Base-by-base conservation (phyloP, 2,113 vertebrate species). In the Myrmophylax atrothorax region DNA sequence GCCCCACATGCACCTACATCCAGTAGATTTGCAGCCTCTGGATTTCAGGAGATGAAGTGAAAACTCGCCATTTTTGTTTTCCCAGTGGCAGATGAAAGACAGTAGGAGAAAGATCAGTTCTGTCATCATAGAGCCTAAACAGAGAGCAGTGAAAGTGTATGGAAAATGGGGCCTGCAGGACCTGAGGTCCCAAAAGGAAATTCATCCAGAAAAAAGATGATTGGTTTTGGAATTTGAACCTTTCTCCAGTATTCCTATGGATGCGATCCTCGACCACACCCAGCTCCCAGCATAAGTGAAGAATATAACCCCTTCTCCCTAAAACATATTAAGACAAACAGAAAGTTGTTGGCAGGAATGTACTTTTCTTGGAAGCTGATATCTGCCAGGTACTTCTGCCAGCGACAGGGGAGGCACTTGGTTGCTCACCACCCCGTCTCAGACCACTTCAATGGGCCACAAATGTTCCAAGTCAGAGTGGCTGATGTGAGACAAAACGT, bases 291-390 rank as follows among this genome's bases (percentile, higher is more conserved):
- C 6, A 70, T 4, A 37, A 19, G 1, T 68, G 56, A 86, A 75
- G 35, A 4, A 7, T 42, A 28, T 60, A 64, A 66, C 7, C 13
- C 5, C 7, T 89, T 37, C 20, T 94, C 55, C 38, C 38, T 7
- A 72, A 91, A 89, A 56, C 0, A 0, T 28, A 10, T 8, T 64
- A 37, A 56, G 16, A 87, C 3, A 14, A 52, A 50, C 56, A 63
- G 44, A 60, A 88, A 58, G n/a, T 50, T 3, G 0, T 11, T 58
- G 31, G 11, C 50, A 44, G 42, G 55, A 79, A 29, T 1, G 0
- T 47, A 4, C 5, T 70, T 37, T n/a, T 77, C 50, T 53, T 53
- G 37, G 62, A 64, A 90, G 15, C 55, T 66, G 63, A 66, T 52
- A 12, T 90, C 44, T 35, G 49, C 49, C 53, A 22, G 58, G 33